Conservation (phyloP, 2,113 vertebrate species). For the Sinocyclocheilus maitianheensis region DNA sequence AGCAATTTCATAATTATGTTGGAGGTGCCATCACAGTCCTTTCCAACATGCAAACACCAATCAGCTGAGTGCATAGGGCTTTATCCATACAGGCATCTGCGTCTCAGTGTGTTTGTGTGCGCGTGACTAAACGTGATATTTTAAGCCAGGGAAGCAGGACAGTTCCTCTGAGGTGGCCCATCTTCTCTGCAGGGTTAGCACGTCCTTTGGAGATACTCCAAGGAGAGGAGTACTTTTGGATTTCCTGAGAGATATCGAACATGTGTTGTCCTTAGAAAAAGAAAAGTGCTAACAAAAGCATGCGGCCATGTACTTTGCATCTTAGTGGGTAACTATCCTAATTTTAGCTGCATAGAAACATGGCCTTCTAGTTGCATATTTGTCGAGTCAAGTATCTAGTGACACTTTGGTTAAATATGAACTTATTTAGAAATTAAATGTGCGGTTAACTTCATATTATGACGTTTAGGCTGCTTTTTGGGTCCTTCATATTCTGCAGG, state of each 20-base stretch:
- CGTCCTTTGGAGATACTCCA: slow-evolving; percentile 48
- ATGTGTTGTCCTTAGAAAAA: slow-evolving; percentile 11
- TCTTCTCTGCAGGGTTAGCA: slow-evolving; percentile 54
- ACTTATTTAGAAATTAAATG: too few species aligned
- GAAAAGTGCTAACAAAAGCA: slow-evolving; percentile 5
- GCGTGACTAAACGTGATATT: slow-evolving; percentile 52
- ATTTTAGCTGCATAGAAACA: background rate
- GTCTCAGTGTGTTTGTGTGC: slow-evolving; percentile 12
- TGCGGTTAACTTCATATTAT: too few species aligned
- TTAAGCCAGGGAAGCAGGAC: slow-evolving; percentile 61
- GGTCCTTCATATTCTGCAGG: too few species aligned
- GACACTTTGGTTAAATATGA: background rate
- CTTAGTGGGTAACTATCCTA: background rate
- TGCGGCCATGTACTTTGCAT: background rate
- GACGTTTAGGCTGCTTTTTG: too few species aligned
- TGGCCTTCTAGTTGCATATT: background rate
- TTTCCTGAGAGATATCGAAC: slow-evolving; percentile 17
- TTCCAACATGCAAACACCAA: slow-evolving; percentile 8
- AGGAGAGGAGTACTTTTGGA: slow-evolving; percentile 37
- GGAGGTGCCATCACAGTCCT: slow-evolving; percentile 22
- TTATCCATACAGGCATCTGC: slow-evolving; percentile 1
- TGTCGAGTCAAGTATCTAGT: background rate
- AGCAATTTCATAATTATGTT: slow-evolving; percentile 23
- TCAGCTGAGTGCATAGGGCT: slow-evolving; percentile 27
- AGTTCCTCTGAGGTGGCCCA: slow-evolving; percentile 57